Percentiles rank a stretch among this genome's conserved stretches.
Conservation (phyloP, 2,888 invertebrate genomes). For the Acronicta aceris region DNA sequence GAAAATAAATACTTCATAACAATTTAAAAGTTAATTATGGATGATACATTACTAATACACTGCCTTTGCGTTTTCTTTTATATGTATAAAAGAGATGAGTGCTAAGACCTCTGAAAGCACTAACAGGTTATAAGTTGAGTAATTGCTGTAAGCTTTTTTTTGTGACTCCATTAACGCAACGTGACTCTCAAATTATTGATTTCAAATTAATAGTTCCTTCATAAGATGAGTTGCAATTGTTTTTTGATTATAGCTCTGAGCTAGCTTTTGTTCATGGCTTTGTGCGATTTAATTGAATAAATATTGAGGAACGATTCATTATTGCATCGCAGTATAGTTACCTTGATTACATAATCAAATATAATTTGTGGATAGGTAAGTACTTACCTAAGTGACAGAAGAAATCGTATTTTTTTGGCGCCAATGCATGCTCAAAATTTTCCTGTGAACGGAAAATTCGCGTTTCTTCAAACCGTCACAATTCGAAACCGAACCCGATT, state of each 20-base stretch:
- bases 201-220: constrained; percentile 22
- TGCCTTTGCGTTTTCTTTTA: too few species aligned
- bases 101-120: constrained; percentile 5
- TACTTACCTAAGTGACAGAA: too few species aligned
- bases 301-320: constrained; percentile 14
- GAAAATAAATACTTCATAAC: too few species aligned
- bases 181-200: constrained; percentile 17
- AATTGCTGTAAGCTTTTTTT: constrained; percentile 27
- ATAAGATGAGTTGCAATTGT: constrained; percentile 35
- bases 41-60: too few species aligned
- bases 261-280: not conserved
- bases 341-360: not conserved
- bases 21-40: too few species aligned
- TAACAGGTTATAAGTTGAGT: constrained; percentile 5
- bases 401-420: too few species aligned
- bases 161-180: constrained; percentile 10
- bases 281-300: constrained; percentile 2
- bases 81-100: too few species aligned
- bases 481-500: too few species aligned
- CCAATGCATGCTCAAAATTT: too few species aligned
- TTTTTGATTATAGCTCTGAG: constrained; percentile 23
- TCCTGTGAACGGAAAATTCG: too few species aligned
- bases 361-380: not conserved
- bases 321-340: not conserved
- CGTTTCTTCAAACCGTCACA: too few species aligned